These are phyloP conservation scores for Morone chrysops DNA, from an alignment of 2,113 vertebrate species.

Conservation along the genomic window DNA sequence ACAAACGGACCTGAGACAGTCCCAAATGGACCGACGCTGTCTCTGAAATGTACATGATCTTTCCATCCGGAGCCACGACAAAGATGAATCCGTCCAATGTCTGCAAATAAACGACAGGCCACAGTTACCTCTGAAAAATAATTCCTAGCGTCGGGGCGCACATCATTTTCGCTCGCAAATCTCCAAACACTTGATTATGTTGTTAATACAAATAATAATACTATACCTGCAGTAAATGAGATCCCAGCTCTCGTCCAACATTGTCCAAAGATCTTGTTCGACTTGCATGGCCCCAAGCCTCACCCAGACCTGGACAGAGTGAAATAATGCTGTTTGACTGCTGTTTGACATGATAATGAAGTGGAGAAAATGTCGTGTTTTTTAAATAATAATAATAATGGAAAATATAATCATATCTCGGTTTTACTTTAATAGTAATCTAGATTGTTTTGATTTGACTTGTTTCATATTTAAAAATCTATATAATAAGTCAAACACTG, in stretches of 20 bases:
- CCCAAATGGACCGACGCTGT: conserved; percentile 96
- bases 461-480: no score
- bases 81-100: conserved; percentile 97
- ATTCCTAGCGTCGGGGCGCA: no score
- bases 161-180: no score
- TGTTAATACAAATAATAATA: neutral
- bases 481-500: no score
- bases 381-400: neutral
- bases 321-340: neutral
- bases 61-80: conserved; percentile 96
- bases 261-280: conserved; percentile 92
- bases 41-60: conserved; percentile 99
- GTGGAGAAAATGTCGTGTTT: no score
- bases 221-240: conserved; percentile 94
- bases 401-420: neutral
- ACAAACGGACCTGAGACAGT: conserved; percentile 92
- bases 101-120: conserved; percentile 73
- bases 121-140: neutral
- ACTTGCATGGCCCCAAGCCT: conserved; percentile 94
- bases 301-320: conserved; percentile 89
- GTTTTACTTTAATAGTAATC: neutral
- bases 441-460: no score
- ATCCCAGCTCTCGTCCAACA: conserved; percentile 93
- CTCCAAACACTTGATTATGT: neutral
- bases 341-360: neutral